Evolutionary conservation across 1,140 invertebrate species (phyloP).

Genomic region (Drosophila teissieri): DNA sequence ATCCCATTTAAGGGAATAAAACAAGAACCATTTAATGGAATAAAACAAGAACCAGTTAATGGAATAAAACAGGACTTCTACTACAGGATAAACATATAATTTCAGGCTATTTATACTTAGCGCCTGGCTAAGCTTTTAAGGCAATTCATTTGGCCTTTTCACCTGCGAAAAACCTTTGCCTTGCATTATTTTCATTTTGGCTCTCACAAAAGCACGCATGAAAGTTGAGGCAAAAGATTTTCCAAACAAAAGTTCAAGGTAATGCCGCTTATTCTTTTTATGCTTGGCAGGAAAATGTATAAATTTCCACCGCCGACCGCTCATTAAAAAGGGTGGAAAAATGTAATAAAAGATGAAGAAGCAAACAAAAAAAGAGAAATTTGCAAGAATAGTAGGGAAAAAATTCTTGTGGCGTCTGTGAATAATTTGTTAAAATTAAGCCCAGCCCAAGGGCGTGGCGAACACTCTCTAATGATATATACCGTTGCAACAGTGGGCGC

Average conservation of each 20-base stretch:
- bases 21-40: neutral
- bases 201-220: constrained; percentile 12
- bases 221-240: constrained; percentile 32
- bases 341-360: constrained; percentile 32
- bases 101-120: constrained; percentile 68
- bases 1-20: neutral
- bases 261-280: constrained; percentile 4
- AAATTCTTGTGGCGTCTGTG: constrained; percentile 61
- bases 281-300: constrained; percentile 28
- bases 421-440: constrained; percentile 78
- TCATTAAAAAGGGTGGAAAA: constrained; percentile 70
- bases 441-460: constrained; percentile 49
- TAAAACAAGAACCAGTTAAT: neutral
- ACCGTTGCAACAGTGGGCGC: constrained; percentile 16
- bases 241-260: constrained; percentile 57
- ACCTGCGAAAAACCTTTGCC: neutral
- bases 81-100: constrained; percentile 2
- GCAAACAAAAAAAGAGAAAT: constrained; percentile 41
- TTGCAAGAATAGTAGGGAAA: constrained; percentile 38
- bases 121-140: constrained; percentile 68
- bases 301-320: constrained; percentile 17
- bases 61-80: neutral
- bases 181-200: neutral
- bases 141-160: constrained; percentile 22
- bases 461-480: constrained; percentile 58